phyloP scores from a whole-genome alignment of 2,113 vertebrate species.

The Rhinopithecus roxellana region DNA sequence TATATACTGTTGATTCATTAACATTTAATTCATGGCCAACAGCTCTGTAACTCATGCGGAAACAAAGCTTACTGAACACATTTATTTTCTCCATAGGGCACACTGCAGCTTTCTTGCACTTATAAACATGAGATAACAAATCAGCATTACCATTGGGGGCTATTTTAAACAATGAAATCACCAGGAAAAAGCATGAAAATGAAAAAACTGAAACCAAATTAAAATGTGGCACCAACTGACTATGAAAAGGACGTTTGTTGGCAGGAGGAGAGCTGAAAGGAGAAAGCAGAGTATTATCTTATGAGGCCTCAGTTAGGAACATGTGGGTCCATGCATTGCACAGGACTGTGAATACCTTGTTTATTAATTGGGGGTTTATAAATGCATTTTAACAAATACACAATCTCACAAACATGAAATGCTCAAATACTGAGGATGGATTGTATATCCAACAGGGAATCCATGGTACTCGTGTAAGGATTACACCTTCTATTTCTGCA shows the following conservation, averaged over 20 bases:
- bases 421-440: neutral
- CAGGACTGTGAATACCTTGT: neutral
- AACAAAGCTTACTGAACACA: neutral
- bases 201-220: neutral
- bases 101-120: neutral
- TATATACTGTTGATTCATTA: neutral
- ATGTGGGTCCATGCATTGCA: accelerated
- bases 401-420: neutral
- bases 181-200: neutral
- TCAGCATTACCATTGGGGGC: too few species aligned
- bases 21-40: neutral
- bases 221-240: neutral
- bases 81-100: neutral
- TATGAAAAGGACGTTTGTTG: neutral
- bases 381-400: neutral
- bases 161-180: neutral
- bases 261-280: neutral
- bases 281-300: neutral
- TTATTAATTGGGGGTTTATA: neutral
- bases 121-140: neutral
- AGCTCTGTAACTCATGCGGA: neutral
- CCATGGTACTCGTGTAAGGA: neutral
- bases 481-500: neutral
- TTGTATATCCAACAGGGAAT: neutral
- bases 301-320: neutral